Evolutionary conservation across 2,113 vertebrate species (phyloP).

Genomic region (Synodontis membranacea): DNA sequence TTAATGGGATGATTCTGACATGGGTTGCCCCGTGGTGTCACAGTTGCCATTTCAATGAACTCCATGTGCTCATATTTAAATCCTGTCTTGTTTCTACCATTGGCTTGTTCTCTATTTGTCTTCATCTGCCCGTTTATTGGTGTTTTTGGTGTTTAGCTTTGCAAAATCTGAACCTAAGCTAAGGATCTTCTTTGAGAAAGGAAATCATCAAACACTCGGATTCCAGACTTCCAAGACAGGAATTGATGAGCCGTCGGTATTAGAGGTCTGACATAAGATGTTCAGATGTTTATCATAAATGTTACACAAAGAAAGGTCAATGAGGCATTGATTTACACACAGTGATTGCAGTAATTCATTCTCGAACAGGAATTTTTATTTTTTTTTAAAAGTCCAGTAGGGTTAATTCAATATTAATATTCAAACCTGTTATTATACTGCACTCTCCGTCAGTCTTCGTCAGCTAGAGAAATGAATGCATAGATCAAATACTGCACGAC

Average conservation of each 20-base stretch:
- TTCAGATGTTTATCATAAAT: neutral
- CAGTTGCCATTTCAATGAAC: neutral
- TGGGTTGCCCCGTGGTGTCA: neutral
- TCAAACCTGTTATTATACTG: neutral
- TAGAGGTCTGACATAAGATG: neutral
- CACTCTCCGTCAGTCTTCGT: neutral
- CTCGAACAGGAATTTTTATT: neutral
- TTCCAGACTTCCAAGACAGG: neutral
- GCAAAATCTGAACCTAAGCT: neutral
- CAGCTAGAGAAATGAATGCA: constrained; percentile 55
- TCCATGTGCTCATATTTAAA: neutral
- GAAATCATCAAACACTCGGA: neutral
- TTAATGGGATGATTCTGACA: neutral
- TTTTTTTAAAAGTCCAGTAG: constrained; percentile 4
- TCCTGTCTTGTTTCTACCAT: neutral
- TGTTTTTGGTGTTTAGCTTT: neutral
- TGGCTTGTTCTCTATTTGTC: neutral
- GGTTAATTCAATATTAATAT: constrained; percentile 1
- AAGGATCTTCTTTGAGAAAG: neutral
- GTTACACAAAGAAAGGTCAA: constrained; percentile 4
- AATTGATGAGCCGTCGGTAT: neutral
- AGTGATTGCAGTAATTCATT: neutral
- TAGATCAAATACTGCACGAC: constrained; percentile 52
- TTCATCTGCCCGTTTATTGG: neutral
- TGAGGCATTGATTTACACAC: neutral